Evolutionary conservation across 2,888 invertebrate species (phyloP), one percentile per base, ranked within the genome.

Genomic region (Andrena haemorrhoa): DNA sequence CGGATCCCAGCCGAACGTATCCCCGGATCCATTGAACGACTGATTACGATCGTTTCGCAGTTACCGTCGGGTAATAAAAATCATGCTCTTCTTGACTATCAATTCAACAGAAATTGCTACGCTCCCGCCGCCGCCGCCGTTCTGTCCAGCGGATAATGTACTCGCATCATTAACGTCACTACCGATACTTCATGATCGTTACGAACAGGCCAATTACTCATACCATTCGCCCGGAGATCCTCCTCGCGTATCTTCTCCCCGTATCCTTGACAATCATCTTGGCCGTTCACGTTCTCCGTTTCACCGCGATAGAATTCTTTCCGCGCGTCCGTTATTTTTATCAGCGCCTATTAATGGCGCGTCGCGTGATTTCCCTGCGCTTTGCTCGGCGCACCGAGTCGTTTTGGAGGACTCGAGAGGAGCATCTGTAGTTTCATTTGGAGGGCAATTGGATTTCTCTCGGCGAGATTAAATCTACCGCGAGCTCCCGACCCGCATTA

Each of bases 1-100:
- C 75, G 63, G 63, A 53, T 33, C 53, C 79, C 49, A 31, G 49
- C 10, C 31, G 60, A 33, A 72, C 35, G 71, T 66, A 83, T 71
- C 75, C 41, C 61, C 72, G 63, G 79, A 79, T 78, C 73, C 76
- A 87, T 84, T 80, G 31, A 82, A 68, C 82, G 76, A 69, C 77
- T 84, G 84, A 87, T 87, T 75, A 86, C 77, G 77, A 87, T 86
- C 87, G 86, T 81, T 87, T 87, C 82, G 82, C 84, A 84, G 81
- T 87, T 87, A 82, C 77, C 80, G 85, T 56, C 63, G 33, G 56
- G 70, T 66, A 68, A 77, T 82, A 87, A 87, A 86, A 87, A 84
- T 84, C 64, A 75, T 68, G 56, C 72, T 75, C 82, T 77, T 82
- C 79, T 84, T 77, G 79, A 81, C 85, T 84, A 87, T 87, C 82